Conservation (phyloP, 2,797 vertebrate genomes). For the Peromyscus eremicus region DNA sequence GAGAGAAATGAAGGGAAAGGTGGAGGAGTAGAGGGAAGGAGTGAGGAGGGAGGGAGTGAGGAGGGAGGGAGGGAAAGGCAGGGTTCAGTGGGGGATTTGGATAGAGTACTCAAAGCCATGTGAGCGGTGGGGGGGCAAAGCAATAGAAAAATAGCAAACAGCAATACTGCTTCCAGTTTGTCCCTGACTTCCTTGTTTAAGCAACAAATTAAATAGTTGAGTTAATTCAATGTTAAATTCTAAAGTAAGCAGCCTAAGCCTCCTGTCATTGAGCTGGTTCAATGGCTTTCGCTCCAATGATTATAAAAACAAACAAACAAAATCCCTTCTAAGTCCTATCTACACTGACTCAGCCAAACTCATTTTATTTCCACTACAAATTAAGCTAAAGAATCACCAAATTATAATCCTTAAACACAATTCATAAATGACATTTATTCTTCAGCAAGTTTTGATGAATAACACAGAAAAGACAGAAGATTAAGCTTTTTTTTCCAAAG, state of each 20-base stretch:
- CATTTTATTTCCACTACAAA: conserved; percentile 40
- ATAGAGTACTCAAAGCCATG: neutral
- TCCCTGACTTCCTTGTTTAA: conserved; percentile 21
- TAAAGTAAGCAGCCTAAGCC: conserved; percentile 31
- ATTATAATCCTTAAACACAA: conserved; percentile 14
- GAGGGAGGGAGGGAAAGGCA: neutral
- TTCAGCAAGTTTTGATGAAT: conserved; percentile 44
- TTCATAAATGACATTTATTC: conserved; percentile 22
- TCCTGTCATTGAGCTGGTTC: neutral
- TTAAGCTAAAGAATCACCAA: conserved; percentile 46
- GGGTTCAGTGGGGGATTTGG: neutral
- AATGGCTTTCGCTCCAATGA: neutral
- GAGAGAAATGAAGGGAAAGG: no score
- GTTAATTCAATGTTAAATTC: conserved; percentile 46
- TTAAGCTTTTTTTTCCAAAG: neutral
- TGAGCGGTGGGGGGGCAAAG: neutral
- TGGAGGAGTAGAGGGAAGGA: no score
- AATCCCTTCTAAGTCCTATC: conserved; percentile 11
- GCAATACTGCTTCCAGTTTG: neutral
- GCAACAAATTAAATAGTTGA: conserved; percentile 18
- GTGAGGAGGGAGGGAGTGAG: no score
- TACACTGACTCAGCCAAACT: neutral
- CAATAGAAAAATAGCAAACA: conserved; percentile 11
- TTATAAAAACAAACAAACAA: neutral
- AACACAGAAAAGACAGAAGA: neutral